Conservation (phyloP, 2,888 invertebrate genomes). For the Altica lythri region DNA sequence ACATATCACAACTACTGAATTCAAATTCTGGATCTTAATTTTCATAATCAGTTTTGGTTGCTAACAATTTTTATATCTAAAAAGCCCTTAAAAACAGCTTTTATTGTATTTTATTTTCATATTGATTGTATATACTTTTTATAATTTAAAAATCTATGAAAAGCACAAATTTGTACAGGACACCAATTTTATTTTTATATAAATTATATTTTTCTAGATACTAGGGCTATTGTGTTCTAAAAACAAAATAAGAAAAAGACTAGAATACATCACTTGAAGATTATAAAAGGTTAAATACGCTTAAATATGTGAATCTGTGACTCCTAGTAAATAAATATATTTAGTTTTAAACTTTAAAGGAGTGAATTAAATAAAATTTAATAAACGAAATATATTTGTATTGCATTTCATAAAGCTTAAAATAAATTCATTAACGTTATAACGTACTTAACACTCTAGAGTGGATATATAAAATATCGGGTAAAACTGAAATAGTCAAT, state of each 20-base stretch:
- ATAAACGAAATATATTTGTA: background rate
- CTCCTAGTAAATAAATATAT: background rate
- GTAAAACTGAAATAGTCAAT: too few species aligned
- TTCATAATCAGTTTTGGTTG: constrained; percentile 3
- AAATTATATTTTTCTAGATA: constrained; percentile 50
- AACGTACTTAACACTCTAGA: background rate
- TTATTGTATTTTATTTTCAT: constrained; percentile 12
- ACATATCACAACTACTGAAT: background rate
- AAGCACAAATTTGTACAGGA: constrained; percentile 42
- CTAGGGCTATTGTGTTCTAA: constrained; percentile 18
- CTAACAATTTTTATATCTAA: background rate
- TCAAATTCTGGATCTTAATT: background rate
- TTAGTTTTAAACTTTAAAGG: background rate
- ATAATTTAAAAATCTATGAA: constrained; percentile 24
- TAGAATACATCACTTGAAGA: constrained; percentile 19
- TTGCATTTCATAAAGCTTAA: background rate
- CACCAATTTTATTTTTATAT: constrained; percentile 54
- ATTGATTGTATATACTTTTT: constrained; percentile 35
- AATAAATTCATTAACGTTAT: background rate
- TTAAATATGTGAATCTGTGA: constrained; percentile 1
- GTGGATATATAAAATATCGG: background rate
- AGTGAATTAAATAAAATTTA: background rate
- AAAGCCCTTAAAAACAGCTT: constrained; percentile 1
- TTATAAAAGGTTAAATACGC: constrained; percentile 3
- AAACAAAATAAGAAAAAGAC: constrained; percentile 22